Percentiles rank a stretch among this genome's conserved stretches.
phyloP scores from a whole-genome alignment of 1,140 invertebrate genomes.

The Orius insidiosus region DNA sequence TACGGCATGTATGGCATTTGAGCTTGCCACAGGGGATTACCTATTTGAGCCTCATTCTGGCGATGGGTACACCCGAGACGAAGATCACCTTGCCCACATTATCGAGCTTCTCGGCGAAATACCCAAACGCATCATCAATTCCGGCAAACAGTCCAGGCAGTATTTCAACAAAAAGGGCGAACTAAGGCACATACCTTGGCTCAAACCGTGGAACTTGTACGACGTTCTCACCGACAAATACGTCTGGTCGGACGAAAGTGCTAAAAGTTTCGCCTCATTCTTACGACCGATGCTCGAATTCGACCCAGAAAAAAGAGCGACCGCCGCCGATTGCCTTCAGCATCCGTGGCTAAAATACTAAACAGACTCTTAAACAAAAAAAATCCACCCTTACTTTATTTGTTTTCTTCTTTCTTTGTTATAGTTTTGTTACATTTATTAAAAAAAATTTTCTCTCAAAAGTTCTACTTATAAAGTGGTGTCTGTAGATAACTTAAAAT shows the following conservation, averaged over 20 bases:
- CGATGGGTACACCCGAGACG: constrained; percentile 74
- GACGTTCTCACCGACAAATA: constrained; percentile 93
- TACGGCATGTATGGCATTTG: constrained; percentile 98
- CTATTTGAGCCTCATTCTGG: constrained; percentile 95
- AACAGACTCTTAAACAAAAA: constrained; percentile 1
- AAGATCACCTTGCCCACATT: constrained; percentile 97
- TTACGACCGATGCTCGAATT: constrained; percentile 88
- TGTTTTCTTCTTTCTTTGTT: background rate
- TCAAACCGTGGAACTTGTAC: constrained; percentile 85
- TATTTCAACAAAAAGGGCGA: constrained; percentile 90
- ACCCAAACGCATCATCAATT: constrained; percentile 71
- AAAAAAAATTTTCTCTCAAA: no score
- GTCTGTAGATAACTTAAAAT: no score
- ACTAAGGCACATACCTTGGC: constrained; percentile 72
- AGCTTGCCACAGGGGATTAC: constrained; percentile 96
- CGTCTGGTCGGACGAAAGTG: constrained; percentile 71
- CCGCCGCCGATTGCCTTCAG: constrained; percentile 79
- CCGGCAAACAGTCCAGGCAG: constrained; percentile 78
- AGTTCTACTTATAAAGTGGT: no score
- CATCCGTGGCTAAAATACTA: constrained; percentile 68
- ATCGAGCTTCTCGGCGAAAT: constrained; percentile 94
- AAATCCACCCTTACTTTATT: background rate
- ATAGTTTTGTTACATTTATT: no score
- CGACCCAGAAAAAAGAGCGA: constrained; percentile 77
- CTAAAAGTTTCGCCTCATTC: constrained; percentile 79